These are phyloP conservation scores for Misgurnus anguillicaudatus DNA, from an alignment of 2,113 vertebrate species.

Conservation along the genomic window DNA sequence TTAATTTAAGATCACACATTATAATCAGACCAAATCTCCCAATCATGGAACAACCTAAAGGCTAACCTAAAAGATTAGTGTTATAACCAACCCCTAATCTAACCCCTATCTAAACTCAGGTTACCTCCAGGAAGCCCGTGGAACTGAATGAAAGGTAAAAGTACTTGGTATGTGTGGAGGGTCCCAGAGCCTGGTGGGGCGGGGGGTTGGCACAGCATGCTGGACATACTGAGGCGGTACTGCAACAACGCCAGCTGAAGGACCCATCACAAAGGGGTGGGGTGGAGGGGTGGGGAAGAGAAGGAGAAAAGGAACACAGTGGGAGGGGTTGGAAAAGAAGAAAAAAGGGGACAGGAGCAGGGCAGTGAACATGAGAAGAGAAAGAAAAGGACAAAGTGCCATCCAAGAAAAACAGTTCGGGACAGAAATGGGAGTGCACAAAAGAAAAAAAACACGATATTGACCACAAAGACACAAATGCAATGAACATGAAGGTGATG, in stretches of 20 bases:
- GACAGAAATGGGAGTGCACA: constrained; percentile 50
- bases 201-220: constrained; percentile 86
- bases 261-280: constrained; percentile 73
- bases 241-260: constrained; percentile 98
- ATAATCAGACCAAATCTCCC: constrained; percentile 38
- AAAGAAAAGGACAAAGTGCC: constrained; percentile 55
- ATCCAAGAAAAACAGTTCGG: constrained; percentile 51
- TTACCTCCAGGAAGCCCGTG: constrained; percentile 72
- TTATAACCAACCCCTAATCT: constrained; percentile 24
- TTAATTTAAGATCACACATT: constrained; percentile 16
- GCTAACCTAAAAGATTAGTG: neutral
- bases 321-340: constrained; percentile 8
- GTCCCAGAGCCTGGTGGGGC: constrained; percentile 90
- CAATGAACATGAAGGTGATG: constrained; percentile 39
- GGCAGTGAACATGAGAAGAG: constrained; percentile 57
- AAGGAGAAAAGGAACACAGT: constrained; percentile 44
- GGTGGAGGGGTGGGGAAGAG: constrained; percentile 54
- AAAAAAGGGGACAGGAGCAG: constrained; percentile 31
- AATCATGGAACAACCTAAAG: constrained; percentile 4
- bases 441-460: constrained; percentile 59
- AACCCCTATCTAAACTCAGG: constrained; percentile 30
- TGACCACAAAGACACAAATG: constrained; percentile 62
- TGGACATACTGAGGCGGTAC: constrained; percentile 97
- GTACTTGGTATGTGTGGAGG: constrained; percentile 99
- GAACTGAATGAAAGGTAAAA: constrained; percentile 79